Conservation (phyloP, 2,797 vertebrate genomes). For the Coilia nasus region DNA sequence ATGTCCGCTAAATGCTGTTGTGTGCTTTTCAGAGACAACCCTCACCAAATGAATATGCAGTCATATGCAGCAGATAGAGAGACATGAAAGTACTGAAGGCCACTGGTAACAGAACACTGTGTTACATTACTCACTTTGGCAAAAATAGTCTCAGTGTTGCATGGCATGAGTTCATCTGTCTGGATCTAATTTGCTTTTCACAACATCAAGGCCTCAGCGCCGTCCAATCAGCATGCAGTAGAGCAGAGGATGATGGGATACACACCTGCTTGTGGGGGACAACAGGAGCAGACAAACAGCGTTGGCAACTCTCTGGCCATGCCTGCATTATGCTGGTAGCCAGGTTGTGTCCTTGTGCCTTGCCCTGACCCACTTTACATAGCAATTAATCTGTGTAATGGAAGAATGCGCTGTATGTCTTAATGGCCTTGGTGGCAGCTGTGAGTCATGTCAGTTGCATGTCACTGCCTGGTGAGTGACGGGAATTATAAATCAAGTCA, state of each 20-base stretch:
- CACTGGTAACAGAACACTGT: background rate
- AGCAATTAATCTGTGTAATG: conserved; percentile 11
- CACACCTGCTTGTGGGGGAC: background rate
- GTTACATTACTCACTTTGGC: background rate
- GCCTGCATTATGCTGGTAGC: background rate
- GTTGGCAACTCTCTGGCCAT: background rate
- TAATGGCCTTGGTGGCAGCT: background rate
- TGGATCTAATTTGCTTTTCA: background rate
- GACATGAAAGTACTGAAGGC: background rate
- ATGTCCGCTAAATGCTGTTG: background rate
- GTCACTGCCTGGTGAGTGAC: background rate
- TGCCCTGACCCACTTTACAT: background rate
- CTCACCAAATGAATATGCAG: background rate
- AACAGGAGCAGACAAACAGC: background rate
- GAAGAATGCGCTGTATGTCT: background rate
- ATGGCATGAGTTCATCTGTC: background rate
- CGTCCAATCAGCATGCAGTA: background rate
- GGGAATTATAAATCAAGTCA: conserved; percentile 4
- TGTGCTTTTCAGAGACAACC: background rate
- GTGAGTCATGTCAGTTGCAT: background rate
- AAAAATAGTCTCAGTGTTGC: background rate
- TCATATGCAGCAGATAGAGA: background rate
- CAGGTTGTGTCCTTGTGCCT: background rate
- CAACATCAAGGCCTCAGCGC: background rate
- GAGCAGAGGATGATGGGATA: background rate